Percentiles rank a stretch among this genome's conserved stretches.
phyloP scores from a whole-genome alignment of 2,888 invertebrate genomes.

The Morinoia aosen region DNA sequence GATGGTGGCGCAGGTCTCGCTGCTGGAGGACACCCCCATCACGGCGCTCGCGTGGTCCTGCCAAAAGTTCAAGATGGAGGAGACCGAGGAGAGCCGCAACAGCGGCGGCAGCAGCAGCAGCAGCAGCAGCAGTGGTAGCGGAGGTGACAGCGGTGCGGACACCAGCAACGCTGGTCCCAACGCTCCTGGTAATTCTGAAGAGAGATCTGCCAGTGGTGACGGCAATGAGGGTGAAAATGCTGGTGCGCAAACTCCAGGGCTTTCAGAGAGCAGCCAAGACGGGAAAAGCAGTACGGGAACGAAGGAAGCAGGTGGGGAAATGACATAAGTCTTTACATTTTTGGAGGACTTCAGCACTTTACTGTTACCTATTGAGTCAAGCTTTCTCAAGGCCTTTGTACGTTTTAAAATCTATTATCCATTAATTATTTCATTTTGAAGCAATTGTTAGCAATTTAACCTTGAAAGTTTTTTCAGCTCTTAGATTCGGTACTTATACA shows the following conservation, averaged over 20 bases:
- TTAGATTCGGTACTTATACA: no score
- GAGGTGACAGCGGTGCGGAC: not conserved
- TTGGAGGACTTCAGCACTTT: no score
- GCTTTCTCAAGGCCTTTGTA: no score
- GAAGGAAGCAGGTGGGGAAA: not conserved
- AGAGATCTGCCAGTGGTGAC: not conserved
- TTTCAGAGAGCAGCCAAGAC: not conserved
- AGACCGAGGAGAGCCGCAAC: slow-evolving; percentile 71
- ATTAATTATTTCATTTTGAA: no score
- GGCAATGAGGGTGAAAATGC: not conserved
- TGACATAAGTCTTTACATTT: no score
- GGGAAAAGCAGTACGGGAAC: not conserved
- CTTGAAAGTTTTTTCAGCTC: no score
- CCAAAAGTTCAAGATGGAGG: slow-evolving; percentile 98
- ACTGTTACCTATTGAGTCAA: no score
- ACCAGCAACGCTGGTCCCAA: not conserved
- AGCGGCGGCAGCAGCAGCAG: slow-evolving; percentile 26
- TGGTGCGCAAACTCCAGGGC: not conserved
- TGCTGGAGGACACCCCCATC: slow-evolving; percentile 86
- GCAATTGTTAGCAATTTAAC: no score
- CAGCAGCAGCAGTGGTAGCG: slow-evolving; percentile 19
- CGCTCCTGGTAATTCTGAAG: not conserved
- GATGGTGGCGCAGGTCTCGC: slow-evolving; percentile 92
- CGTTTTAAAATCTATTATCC: no score
- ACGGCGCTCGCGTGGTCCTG: slow-evolving; percentile 96